Percentiles rank a stretch among this genome's conserved stretches.
Conservation (phyloP, 2,113 vertebrate species). For the Casuarius casuarius region DNA sequence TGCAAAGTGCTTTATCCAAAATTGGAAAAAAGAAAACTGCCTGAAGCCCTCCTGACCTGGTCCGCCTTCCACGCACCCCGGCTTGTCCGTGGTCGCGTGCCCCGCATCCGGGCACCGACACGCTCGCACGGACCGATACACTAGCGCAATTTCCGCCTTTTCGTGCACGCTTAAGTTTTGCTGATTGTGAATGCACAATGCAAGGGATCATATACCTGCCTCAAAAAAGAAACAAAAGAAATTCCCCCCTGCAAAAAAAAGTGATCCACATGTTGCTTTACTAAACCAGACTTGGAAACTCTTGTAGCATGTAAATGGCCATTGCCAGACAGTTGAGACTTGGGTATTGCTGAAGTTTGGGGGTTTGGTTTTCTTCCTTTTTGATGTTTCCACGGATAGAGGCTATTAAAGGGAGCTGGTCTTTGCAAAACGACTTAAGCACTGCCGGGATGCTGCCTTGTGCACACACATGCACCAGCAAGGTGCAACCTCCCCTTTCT, state of each 20-base stretch:
- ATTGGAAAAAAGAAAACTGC: not conserved
- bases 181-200: rapidly evolving
- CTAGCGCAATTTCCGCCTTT: not conserved
- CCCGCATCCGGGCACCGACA: rapidly evolving
- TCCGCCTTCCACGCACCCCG: no score
- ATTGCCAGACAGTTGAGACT: not conserved
- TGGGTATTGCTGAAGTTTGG: not conserved
- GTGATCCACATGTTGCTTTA: no score
- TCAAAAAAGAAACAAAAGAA: no score
- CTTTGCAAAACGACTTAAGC: no score
- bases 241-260: no score
- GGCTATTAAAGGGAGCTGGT: not conserved
- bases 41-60: rapidly evolving
- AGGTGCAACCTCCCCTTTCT: not conserved
- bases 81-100: rapidly evolving
- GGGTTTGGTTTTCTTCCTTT: not conserved
- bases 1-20: rapidly evolving
- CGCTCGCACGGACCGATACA: rapidly evolving
- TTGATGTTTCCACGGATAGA: not conserved
- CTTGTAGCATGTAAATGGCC: rapidly evolving
- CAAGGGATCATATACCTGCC: not conserved
- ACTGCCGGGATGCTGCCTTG: not conserved
- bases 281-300: not conserved
- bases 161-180: rapidly evolving
- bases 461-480: rapidly evolving